phyloP scores from a whole-genome alignment of 2,797 vertebrate genomes.

The Protosalanx chinensis region DNA sequence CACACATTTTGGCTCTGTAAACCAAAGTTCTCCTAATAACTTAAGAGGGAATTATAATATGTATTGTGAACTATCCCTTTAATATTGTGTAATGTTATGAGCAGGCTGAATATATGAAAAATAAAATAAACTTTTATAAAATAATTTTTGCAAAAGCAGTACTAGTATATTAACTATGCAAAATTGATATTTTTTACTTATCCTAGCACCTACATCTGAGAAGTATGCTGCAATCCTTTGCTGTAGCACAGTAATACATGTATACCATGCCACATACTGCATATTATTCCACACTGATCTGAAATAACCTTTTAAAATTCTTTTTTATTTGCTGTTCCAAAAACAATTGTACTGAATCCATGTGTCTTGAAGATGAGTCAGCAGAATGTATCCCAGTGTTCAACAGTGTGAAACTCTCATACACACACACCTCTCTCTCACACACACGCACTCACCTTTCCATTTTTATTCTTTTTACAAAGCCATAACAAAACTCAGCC shows the following conservation, averaged over 20 bases:
- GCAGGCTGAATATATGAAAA: not conserved
- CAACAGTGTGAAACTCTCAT: conserved; percentile 2
- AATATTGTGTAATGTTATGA: not conserved
- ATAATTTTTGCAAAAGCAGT: too few species aligned
- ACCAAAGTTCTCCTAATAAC: not conserved
- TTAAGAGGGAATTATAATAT: not conserved
- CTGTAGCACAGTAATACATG: too few species aligned
- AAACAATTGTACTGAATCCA: not conserved
- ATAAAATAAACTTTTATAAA: not conserved
- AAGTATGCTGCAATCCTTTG: too few species aligned
- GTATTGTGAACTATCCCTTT: not conserved
- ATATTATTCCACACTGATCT: too few species aligned
- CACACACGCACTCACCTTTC: not conserved
- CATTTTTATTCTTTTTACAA: not conserved
- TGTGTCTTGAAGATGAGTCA: too few species aligned
- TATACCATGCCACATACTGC: too few species aligned
- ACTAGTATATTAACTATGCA: too few species aligned
- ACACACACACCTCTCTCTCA: not conserved
- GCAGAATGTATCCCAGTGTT: conserved; percentile 7
- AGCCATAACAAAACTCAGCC: not conserved
- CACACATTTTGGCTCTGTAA: not conserved
- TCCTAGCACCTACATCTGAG: too few species aligned
- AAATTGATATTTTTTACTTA: too few species aligned
- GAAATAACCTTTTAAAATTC: too few species aligned
- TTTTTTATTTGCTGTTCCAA: not conserved